Percentiles rank a stretch among this genome's conserved stretches.
These are phyloP conservation scores for Autographa gamma DNA, from an alignment of 2,888 invertebrate genomes.

Conservation along the genomic window DNA sequence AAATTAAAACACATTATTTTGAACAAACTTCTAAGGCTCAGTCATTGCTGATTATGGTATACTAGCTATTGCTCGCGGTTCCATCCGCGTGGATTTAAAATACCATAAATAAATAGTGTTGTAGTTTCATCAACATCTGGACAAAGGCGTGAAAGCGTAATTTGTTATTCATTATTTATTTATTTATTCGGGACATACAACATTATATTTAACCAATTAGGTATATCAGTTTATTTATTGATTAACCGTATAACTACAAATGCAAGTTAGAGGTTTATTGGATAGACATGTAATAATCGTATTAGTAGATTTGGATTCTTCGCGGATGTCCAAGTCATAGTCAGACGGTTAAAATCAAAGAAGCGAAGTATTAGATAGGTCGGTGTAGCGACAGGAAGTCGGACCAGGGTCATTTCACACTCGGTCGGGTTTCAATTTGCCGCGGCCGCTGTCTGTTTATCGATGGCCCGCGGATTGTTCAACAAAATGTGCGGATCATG, in stretches of 20 bases:
- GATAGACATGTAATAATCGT: too few species aligned
- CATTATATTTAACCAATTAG: too few species aligned
- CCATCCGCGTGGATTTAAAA: too few species aligned
- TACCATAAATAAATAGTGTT: too few species aligned
- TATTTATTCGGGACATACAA: too few species aligned
- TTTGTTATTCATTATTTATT: too few species aligned
- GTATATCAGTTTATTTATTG: too few species aligned
- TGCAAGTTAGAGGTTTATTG: too few species aligned
- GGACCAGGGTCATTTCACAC: conserved; percentile 85
- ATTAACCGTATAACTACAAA: too few species aligned
- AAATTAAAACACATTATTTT: not conserved
- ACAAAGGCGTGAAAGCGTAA: too few species aligned
- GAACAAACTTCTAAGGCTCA: not conserved
- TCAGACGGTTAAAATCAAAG: conserved; percentile 32
- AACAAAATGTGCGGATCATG: conserved; percentile 35
- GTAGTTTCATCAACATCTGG: too few species aligned
- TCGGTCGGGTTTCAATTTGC: conserved; percentile 86
- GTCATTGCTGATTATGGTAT: not conserved
- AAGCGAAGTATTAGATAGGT: conserved; percentile 59
- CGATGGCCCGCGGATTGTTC: conserved; percentile 67
- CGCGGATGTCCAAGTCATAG: not conserved
- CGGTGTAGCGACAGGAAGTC: conserved; percentile 79
- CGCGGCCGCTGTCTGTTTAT: conserved; percentile 80
- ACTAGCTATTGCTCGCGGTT: not conserved
- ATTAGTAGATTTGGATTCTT: not conserved